These are phyloP conservation scores for Dromiciops gliroides DNA, from an alignment of 2,113 vertebrate genomes.

Conservation along the genomic window DNA sequence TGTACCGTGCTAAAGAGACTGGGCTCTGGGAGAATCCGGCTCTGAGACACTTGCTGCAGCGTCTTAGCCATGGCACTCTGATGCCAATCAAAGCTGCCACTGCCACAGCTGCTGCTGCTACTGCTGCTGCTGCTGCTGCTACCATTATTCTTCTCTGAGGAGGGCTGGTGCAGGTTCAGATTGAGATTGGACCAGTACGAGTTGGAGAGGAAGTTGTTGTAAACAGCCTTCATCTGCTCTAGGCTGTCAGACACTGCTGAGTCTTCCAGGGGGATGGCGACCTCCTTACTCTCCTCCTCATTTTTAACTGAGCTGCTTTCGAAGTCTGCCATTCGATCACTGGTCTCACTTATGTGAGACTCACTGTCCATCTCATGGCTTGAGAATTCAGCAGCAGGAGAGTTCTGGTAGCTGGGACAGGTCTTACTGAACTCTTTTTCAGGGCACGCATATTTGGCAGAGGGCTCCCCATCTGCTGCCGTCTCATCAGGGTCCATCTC, in stretches of 20 bases:
- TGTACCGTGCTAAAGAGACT: constrained; percentile 99
- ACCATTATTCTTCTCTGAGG: constrained; percentile 90
- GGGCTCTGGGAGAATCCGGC: constrained; percentile 90
- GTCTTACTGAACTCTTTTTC: constrained; percentile 93
- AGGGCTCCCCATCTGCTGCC: constrained; percentile 91
- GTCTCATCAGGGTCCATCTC: constrained; percentile 92
- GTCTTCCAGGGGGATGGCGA: constrained; percentile 87
- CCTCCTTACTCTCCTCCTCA: constrained; percentile 95
- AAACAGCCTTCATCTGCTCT: constrained; percentile 99
- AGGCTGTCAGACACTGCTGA: constrained; percentile 91
- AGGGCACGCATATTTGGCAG: constrained; percentile 91
- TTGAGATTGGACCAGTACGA: constrained; percentile 99
- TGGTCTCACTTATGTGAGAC: constrained; percentile 97
- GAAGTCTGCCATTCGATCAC: constrained; percentile 97
- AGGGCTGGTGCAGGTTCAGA: constrained; percentile 91
- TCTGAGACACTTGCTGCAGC: constrained; percentile 96
- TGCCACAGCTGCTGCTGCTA: constrained; percentile 96
- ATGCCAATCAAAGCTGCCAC: constrained; percentile 98
- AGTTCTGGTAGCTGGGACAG: constrained; percentile 92
- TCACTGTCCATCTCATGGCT: constrained; percentile 99
- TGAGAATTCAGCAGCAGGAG: constrained; percentile 95
- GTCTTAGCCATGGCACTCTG: constrained; percentile 98
- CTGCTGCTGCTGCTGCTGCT: constrained; percentile 97
- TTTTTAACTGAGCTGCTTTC: constrained; percentile 96
- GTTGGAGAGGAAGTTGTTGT: constrained; percentile 98